Base-by-base conservation (phyloP, 2,113 vertebrate species). In the Chinchilla lanigera region DNA sequence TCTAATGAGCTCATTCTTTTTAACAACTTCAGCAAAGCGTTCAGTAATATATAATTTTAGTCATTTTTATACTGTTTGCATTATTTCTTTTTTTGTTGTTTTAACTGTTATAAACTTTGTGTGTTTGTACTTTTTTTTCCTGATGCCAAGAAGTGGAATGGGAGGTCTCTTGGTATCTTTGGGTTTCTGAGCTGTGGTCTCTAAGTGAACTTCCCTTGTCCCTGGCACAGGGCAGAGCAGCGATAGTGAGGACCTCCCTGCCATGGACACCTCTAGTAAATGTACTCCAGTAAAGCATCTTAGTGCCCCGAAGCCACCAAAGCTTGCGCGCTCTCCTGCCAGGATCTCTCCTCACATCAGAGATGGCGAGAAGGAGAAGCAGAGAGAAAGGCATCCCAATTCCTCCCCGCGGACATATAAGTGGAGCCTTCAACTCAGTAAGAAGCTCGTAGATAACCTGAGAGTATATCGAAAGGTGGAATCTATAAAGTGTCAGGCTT, bases 371-470 rank as follows among this genome's bases (percentile, higher is more conserved):
- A 99, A 99, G 97, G 99, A 99, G 90, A 99, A 99, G 97, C 98
- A 99, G 97, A 99, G 99, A 98, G 99, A 99, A 95, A 99, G 99
- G 96, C 99, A 99, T 63, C 98, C 98, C 47, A 99, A 99, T 95
- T 97, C 99, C 73, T 99, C 99, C 0, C 99, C 99, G n/a, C 98
- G 99, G 93, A 98, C 99, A 0, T 99, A 99, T 97, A 99, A 99
- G 94, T 99, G 99, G 99, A 99, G 99, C 95, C 99, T 99, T 96
- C 99, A 99, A 97, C 99, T 99, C 83, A 99, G 99, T 99, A 99
- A 99, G 99, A 96, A 52, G 35, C 75, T 73, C 93, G 20, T 54
- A 44, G 38, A 87, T 90, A 84, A n/a, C 77, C 41, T 84, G 47
- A 85, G 60, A 93, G 10, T 84, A 4, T 89, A 58, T 17, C 86